These are phyloP conservation scores for Proteles cristata DNA, from an alignment of 2,113 vertebrate species.

Conservation along the genomic window DNA sequence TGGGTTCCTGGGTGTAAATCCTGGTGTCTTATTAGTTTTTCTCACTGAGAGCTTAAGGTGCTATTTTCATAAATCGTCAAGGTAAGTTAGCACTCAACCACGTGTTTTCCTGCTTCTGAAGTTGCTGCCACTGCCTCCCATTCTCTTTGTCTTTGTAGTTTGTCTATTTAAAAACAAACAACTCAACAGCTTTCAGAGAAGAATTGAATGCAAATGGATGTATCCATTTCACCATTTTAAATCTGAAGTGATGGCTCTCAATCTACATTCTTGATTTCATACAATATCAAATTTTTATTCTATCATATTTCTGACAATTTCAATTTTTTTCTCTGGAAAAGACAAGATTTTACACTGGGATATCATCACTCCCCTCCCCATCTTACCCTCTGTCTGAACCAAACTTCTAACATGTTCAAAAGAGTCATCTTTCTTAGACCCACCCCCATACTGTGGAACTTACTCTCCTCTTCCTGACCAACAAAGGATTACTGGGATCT, in stretches of 20 bases:
- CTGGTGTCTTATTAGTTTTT: neutral
- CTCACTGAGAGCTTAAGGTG: neutral
- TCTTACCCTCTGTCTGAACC: neutral
- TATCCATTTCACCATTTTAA: neutral
- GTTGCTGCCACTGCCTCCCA: neutral
- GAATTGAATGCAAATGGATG: neutral
- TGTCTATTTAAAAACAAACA: neutral
- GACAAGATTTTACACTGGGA: neutral
- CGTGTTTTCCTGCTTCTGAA: neutral
- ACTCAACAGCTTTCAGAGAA: neutral
- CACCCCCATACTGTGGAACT: neutral
- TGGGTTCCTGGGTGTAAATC: neutral
- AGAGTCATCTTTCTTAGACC: neutral
- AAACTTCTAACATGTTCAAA: neutral
- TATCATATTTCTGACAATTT: neutral
- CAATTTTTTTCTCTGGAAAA: neutral
- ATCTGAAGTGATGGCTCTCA: constrained; percentile 5
- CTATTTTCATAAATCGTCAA: neutral
- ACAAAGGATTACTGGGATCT: neutral
- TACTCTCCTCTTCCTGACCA: neutral
- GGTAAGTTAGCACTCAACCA: neutral
- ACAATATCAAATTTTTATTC: constrained; percentile 35
- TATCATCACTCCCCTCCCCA: neutral
- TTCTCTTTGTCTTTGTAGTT: constrained; percentile 10
- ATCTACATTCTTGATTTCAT: constrained; percentile 30